Base-by-base conservation (phyloP, 2,888 invertebrate species). In the Hecatera dysodea region DNA sequence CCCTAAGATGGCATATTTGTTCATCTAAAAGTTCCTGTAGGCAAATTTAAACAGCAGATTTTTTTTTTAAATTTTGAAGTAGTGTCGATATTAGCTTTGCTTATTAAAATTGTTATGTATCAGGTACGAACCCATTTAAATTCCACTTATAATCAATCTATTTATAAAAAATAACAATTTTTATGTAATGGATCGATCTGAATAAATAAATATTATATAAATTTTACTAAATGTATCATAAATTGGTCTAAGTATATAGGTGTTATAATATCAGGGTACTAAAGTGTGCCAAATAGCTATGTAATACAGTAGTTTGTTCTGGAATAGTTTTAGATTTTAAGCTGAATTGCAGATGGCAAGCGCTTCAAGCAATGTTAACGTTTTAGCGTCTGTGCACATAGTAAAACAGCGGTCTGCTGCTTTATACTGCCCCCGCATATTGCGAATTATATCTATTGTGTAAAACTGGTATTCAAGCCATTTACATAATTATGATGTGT, bases 221-320 rank as follows among this genome's bases (percentile, higher is more conserved):
- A 12, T 61, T 67, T 59, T 50, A 61, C 24, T 42, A 50, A 48
- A 29, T 6, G 2, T 29, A 56, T 53, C 8, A 19, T 42, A 27
- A 56, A 66, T 79, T 5, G 56, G 46, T 62, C 19, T 70, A 62
- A 57, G 17, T 39, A 52, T 46, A 7, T 44, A 63, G 64, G 17
- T 71, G 68, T 72, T 77, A 61, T 70, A 56, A 19, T 67, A 79
- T 76, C 83, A 83, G 82, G 86, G 86, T 85, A 84, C 79, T 71
- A 70, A 64, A 65, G 65, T 75, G 86, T 86, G 86, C 86, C 86
- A 86, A 86, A 75, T 75, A 72, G 60, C n/a, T 2, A 55, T n/a
- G n/a, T n/a, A n/a, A n/a, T 64, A 76, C 60, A 76, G 67, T 79
- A 79, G 77, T 60, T 61, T 62, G 77, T 78, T 79, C 48, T 64